Base-by-base conservation (phyloP, 2,888 invertebrate genomes). In the Sphaeridia pumilis region DNA sequence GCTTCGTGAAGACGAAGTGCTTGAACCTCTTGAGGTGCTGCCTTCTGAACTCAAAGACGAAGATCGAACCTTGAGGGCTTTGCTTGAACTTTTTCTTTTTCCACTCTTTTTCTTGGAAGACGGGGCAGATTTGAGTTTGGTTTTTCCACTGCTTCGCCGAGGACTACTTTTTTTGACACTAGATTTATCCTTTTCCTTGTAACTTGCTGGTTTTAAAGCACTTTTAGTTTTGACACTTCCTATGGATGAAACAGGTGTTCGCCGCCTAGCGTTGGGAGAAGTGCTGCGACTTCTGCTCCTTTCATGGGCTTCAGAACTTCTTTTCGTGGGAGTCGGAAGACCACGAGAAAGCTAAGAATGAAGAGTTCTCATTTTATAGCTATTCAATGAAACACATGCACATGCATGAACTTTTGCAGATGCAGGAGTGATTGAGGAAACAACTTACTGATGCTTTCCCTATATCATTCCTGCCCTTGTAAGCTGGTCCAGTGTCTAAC, bases 21-120 rank as follows among this genome's bases (percentile, higher is more conserved):
- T 57, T 14, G 58, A 56, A 4, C 53, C 60, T 42, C 54, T 56
- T 10, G 58, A 56, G 24, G 63, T 55, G 10, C 54, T 58, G 20
- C 48, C 60, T 21, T 59, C 61, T 22, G 61, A 60, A 34, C 58
- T 61, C 38, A 58, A 56, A 24, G 63, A 63, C 0, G 61, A 60
- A 3, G 63, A 60, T 25, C 54, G 27, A 12, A 31, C 43, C 45
- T 54, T 54, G 10, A 41, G 54, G n/a, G n/a, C n/a, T 45, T 43
- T 52, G 12, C 52, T 55, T 25, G 48, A 43, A 1, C 27, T 50
- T 36, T 61, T 60, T 27, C n/a, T n/a, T 14, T 41, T 51, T 28
- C 21, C 47, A 20, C 38, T 38, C 45, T 25, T 43, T 38, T 42
- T 31, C 44, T 47, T 47, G 31, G n/a, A n/a, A n/a, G 47, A 47